Evolutionary conservation across 2,113 vertebrate species (phyloP).

Genomic region (Mesoclemmys tuberculata): DNA sequence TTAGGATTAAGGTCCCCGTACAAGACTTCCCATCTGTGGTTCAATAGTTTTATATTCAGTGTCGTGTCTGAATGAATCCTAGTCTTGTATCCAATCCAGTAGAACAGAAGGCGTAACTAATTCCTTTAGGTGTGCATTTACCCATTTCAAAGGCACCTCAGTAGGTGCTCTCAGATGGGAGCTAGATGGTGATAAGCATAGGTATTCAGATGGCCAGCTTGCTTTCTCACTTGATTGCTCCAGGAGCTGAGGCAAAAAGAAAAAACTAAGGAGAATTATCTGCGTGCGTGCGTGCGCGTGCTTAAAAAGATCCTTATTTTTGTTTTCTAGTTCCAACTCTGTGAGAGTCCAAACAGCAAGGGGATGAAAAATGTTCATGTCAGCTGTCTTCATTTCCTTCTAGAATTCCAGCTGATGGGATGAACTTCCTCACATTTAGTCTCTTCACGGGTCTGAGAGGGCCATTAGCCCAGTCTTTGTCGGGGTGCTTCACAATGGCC

Average conservation of each 20-base stretch:
- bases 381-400: too few species aligned
- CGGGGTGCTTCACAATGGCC: too few species aligned
- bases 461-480: too few species aligned
- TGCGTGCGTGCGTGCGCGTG: background rate
- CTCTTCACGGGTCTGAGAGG: too few species aligned
- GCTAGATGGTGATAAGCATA: background rate
- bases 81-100: background rate
- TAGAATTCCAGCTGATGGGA: too few species aligned
- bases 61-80: background rate
- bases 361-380: too few species aligned
- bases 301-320: background rate
- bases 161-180: constrained; percentile 14
- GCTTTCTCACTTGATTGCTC: background rate
- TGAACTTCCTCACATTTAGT: too few species aligned
- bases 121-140: constrained; percentile 42
- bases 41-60: background rate
- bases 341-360: too few species aligned
- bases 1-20: background rate
- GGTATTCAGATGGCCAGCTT: background rate
- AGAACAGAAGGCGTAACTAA: constrained; percentile 15
- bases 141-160: background rate
- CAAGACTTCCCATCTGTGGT: background rate
- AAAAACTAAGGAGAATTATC: constrained; percentile 5
- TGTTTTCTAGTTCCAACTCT: too few species aligned
- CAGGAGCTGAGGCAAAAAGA: background rate